Evolutionary conservation across 2,113 vertebrate genomes (phyloP).

Genomic region (Mugil cephalus): DNA sequence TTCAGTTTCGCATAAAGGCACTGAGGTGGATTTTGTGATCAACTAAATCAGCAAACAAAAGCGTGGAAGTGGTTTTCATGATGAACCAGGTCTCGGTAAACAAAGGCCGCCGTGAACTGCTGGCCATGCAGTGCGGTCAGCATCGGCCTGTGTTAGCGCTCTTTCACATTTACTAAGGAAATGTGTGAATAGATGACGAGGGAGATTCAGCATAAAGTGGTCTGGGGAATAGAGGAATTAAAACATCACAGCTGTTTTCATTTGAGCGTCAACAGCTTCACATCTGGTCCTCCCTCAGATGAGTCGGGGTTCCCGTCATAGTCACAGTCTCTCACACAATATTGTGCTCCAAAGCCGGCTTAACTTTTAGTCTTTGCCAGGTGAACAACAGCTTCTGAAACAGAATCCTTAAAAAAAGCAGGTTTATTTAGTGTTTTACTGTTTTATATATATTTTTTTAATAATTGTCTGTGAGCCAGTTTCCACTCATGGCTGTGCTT

Average conservation of each 20-base stretch:
- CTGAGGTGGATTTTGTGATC: conserved; percentile 72
- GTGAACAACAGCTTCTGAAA: conserved; percentile 10
- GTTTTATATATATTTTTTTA: not conserved
- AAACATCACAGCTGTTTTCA: conserved; percentile 1
- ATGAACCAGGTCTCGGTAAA: conserved; percentile 71
- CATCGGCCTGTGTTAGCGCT: conserved; percentile 38
- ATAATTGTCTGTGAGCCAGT: not conserved
- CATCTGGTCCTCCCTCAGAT: conserved; percentile 10
- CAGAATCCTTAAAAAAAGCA: conserved; percentile 15
- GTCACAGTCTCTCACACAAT: not conserved
- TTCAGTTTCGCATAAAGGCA: conserved; percentile 77
- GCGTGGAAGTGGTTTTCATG: conserved; percentile 75
- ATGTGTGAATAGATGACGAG: conserved; percentile 16
- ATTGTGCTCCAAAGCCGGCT: not conserved
- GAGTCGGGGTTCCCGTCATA: conserved; percentile 1
- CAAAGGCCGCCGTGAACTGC: conserved; percentile 73
- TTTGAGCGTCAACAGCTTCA: not conserved
- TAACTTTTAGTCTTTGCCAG: conserved; percentile 16
- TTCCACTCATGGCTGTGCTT: conserved; percentile 17
- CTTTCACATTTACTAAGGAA: conserved; percentile 55
- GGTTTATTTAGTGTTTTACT: not conserved
- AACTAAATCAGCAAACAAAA: conserved; percentile 80
- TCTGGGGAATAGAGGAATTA: not conserved
- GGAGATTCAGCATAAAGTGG: conserved; percentile 21
- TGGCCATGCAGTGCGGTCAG: conserved; percentile 70